Evolutionary conservation across 2,797 vertebrate genomes (phyloP).

Genomic region (Hippopotamyrus pictus): DNA sequence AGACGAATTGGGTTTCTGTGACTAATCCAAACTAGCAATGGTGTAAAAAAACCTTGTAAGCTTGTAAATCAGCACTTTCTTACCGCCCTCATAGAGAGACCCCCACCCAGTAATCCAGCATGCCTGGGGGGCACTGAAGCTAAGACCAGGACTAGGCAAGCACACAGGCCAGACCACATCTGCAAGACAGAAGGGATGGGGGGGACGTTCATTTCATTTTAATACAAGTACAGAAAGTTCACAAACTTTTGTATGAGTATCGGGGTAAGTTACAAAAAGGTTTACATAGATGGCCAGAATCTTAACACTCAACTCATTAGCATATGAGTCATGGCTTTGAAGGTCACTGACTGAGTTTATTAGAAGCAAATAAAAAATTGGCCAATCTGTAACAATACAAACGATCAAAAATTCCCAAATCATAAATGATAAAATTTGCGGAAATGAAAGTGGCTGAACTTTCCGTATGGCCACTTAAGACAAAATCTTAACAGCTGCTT

Average conservation of each 20-base stretch:
- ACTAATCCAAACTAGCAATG: background rate
- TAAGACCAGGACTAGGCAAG: conserved; percentile 69
- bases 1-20: background rate
- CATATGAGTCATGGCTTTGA: background rate
- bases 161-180: conserved; percentile 59
- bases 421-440: background rate
- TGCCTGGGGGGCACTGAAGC: conserved; percentile 42
- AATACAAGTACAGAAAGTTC: background rate
- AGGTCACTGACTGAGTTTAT: background rate
- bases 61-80: background rate
- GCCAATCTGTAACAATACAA: background rate
- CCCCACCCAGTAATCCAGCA: conserved; percentile 76
- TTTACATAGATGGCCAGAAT: background rate
- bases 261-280: background rate
- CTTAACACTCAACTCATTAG: background rate
- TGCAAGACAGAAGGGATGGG: conserved; percentile 26
- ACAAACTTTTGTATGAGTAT: background rate
- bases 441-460: background rate
- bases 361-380: background rate
- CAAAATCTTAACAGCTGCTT: background rate
- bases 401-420: background rate
- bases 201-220: background rate
- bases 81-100: conserved; percentile 56
- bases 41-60: background rate
- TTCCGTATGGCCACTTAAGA: background rate